Evolutionary conservation across 2,113 vertebrate species (phyloP).

Genomic region (Natator depressus): DNA sequence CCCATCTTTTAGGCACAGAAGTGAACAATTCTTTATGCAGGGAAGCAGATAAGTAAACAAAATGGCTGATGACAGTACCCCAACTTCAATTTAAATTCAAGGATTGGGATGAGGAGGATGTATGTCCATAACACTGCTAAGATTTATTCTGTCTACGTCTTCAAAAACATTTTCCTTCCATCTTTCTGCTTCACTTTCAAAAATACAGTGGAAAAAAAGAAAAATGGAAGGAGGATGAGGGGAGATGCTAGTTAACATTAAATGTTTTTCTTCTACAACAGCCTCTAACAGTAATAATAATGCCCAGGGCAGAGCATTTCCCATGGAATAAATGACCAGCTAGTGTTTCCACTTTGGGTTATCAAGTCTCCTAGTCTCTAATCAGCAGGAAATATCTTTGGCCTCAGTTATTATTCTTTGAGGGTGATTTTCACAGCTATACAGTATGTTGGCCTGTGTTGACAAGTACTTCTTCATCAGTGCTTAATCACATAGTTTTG

Average conservation of each 20-base stretch:
- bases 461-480: not conserved
- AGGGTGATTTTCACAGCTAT: not conserved
- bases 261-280: not conserved
- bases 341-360: not conserved
- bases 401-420: not conserved
- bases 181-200: not conserved
- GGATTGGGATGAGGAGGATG: not conserved
- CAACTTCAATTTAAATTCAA: rapidly evolving
- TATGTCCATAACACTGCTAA: rapidly evolving
- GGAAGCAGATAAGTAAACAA: not conserved
- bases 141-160: rapidly evolving
- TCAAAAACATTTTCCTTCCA: not conserved
- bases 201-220: not conserved
- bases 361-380: not conserved
- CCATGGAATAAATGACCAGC: rapidly evolving
- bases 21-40: not conserved
- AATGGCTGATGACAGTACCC: rapidly evolving
- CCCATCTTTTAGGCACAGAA: rapidly evolving
- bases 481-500: not conserved
- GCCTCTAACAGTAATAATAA: not conserved
- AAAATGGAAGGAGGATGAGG: not conserved
- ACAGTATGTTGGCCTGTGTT: not conserved
- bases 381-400: not conserved
- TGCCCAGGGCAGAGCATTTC: rapidly evolving
- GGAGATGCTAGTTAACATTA: not conserved